Evolutionary conservation across 1,140 invertebrate species (phyloP).

Genomic region (Eciton burchellii): DNA sequence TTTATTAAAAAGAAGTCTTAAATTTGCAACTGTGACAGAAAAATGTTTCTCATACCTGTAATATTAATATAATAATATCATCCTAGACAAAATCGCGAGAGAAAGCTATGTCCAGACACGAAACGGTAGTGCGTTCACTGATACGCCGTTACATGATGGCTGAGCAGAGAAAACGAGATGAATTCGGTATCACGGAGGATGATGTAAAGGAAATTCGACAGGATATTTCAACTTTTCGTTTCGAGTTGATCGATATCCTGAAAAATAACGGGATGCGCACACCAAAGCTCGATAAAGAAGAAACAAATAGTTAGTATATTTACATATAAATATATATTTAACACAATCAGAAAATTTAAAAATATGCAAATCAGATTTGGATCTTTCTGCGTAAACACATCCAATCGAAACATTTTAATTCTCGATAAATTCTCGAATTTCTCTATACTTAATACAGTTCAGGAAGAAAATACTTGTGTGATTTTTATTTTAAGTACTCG

Average conservation of each 20-base stretch:
- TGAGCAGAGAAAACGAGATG: conserved; percentile 93
- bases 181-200: conserved; percentile 96
- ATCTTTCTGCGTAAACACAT: too few relatives aligned
- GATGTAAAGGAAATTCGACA: conserved; percentile 98
- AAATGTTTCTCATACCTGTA: too few relatives aligned
- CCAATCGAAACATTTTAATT: too few relatives aligned
- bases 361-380: too few relatives aligned
- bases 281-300: conserved; percentile 88
- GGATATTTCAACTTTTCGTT: conserved; percentile 94
- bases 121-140: conserved; percentile 91
- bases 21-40: not conserved
- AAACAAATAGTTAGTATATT: conserved; percentile 86
- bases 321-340: not conserved
- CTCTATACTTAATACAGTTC: too few relatives aligned
- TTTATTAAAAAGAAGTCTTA: not conserved
- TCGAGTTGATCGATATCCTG: conserved; percentile 95
- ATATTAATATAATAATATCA: conserved; percentile 5
- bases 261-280: conserved; percentile 93
- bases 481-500: conserved; percentile 87
- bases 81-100: conserved; percentile 90
- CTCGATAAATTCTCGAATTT: too few relatives aligned
- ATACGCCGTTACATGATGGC: conserved; percentile 93
- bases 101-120: conserved; percentile 89
- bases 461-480: too few relatives aligned
- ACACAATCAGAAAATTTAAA: not conserved